Evolutionary conservation across 1,140 invertebrate species (phyloP), one percentile per base, ranked within the genome.

Genomic region (Ditylenchus dipsaci): DNA sequence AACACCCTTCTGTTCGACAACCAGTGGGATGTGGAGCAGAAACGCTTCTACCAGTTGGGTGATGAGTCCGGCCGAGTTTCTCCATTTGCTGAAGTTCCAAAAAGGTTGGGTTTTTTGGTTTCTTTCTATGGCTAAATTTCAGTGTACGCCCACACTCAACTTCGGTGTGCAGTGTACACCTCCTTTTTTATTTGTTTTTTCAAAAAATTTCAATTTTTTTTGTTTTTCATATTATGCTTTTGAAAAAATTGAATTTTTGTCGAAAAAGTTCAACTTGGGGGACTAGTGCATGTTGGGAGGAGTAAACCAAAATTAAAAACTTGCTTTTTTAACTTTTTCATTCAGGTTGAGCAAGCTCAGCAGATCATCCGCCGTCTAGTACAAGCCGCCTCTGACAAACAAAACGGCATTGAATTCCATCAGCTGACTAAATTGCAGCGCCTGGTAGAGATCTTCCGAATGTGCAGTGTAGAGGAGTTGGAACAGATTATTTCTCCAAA

Each of bases 41-140:
- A 80, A 49, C 75, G 76, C 27, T 80, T 78, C 65, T 77, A 69
- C 67, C 56, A 63, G 66, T 67, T 66, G 47, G 74, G 75, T 65
- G 71, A 78, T 53, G 33, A 38, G 11, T 66, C 71, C 45, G 72
- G 72, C 29, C 47, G 49, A n/a, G 38, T 63, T 13, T 47, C 64
- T 63, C 72, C 68, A 29, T 67, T 61, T 49, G 29, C 15, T 23
- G 23, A 63, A 47, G 38, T 42, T 21, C 38, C 21, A 11, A 65
- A 75, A 58, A 76, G 71, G 63, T 42, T 38, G 56, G 68, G 49
- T 38, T 62, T 29, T 43, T 69, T 26, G 30, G 38, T 42, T 63
- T 21, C 15, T 23, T 63, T 11, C 26, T 63, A 15, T n/a, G n/a
- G n/a, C 26, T 38, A 29, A 29, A n/a, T n/a, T n/a, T n/a, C n/a